These are phyloP conservation scores for Martes martes DNA, from an alignment of 2,113 vertebrate species.

Conservation along the genomic window DNA sequence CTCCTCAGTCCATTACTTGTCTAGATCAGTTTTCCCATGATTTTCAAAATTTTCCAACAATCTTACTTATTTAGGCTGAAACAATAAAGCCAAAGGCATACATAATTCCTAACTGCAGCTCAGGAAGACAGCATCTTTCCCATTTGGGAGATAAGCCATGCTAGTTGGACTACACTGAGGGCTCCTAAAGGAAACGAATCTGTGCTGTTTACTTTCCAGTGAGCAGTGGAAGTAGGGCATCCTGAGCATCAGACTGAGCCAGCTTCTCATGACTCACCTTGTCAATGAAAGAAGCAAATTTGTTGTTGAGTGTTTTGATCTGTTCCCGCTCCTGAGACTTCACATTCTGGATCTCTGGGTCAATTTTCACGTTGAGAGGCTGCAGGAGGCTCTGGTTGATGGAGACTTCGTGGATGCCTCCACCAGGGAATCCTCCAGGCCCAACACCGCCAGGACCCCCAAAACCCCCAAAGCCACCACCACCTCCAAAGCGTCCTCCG, in stretches of 20 bases:
- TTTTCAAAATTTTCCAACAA: background rate
- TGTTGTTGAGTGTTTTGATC: conserved; percentile 77
- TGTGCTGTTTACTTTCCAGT: background rate
- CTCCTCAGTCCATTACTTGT: background rate
- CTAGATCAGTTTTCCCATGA: background rate
- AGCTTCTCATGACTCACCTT: conserved; percentile 53
- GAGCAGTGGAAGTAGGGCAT: background rate
- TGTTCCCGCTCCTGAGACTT: conserved; percentile 72
- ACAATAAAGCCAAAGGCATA: background rate
- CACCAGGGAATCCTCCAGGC: conserved; percentile 65
- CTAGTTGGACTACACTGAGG: background rate
- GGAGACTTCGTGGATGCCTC: conserved; percentile 72
- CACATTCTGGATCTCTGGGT: conserved; percentile 71
- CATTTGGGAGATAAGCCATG: background rate
- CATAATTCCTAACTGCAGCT: background rate
- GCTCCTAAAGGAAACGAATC: background rate
- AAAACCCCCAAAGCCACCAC: conserved; percentile 8
- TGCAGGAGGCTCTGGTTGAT: conserved; percentile 88
- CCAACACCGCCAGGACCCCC: conserved; percentile 56
- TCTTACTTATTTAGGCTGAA: background rate
- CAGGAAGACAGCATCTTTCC: background rate
- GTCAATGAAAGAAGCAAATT: conserved; percentile 76
- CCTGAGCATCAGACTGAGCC: background rate
- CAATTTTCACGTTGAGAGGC: conserved; percentile 88
- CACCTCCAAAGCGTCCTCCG: no score